phyloP scores from a whole-genome alignment of 2,113 vertebrate species.

The Chiloscyllium plagiosum region DNA sequence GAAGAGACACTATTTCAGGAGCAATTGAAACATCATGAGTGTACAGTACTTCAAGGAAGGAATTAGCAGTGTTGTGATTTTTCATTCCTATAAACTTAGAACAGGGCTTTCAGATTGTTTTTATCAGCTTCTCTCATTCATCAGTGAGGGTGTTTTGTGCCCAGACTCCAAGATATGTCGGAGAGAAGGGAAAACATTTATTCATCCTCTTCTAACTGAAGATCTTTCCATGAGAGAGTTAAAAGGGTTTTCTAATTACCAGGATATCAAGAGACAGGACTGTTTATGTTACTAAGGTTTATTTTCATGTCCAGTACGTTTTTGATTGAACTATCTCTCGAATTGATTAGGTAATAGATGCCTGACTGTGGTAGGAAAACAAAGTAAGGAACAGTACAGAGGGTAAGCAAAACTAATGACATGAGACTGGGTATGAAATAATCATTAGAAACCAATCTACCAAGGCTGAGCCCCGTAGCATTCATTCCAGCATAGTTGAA shows the following conservation, averaged over 20 bases:
- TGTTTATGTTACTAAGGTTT: conserved; percentile 19
- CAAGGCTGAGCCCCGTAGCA: conserved; percentile 15
- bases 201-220: background rate
- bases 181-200: background rate
- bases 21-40: background rate
- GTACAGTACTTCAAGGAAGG: background rate
- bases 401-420: conserved; percentile 32
- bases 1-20: background rate
- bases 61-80: background rate
- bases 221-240: background rate
- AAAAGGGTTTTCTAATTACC: conserved; percentile 27
- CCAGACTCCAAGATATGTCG: background rate
- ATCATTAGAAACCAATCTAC: conserved; percentile 36
- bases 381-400: background rate
- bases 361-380: conserved; percentile 10
- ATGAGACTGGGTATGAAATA: conserved; percentile 32
- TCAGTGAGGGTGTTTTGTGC: background rate
- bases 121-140: background rate
- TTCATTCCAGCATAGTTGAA: conserved; percentile 27
- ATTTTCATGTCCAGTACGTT: conserved; percentile 2
- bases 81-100: background rate
- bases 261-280: background rate
- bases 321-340: conserved; percentile 3
- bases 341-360: conserved; percentile 29
- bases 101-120: background rate